These are phyloP conservation scores for Ambastaia sidthimunki DNA, from an alignment of 2,797 vertebrate genomes.

Conservation along the genomic window DNA sequence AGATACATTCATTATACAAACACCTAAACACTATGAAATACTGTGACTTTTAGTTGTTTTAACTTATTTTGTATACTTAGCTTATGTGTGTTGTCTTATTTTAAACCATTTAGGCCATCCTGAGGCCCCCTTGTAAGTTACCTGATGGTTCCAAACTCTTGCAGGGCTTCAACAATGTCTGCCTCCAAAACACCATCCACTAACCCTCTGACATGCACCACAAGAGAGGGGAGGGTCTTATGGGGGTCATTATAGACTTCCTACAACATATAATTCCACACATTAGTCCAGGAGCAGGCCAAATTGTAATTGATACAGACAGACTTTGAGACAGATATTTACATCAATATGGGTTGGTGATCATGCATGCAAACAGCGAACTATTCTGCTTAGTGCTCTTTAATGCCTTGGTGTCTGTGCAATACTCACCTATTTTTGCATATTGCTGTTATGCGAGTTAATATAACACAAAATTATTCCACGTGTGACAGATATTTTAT, in stretches of 20 bases:
- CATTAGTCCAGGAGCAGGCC: neutral
- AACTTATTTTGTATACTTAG: too few relatives aligned
- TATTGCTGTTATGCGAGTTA: too few relatives aligned
- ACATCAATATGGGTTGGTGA: neutral
- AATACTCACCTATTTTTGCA: neutral
- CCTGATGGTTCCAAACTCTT: slow-evolving; percentile 94
- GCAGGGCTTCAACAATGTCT: slow-evolving; percentile 91
- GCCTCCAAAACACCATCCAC: slow-evolving; percentile 91
- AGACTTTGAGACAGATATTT: too few relatives aligned
- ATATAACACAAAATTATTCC: too few relatives aligned
- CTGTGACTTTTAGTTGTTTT: too few relatives aligned
- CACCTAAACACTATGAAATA: too few relatives aligned
- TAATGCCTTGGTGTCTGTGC: neutral
- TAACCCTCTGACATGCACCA: slow-evolving; percentile 91
- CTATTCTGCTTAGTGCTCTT: neutral
- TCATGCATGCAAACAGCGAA: neutral
- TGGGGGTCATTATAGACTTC: slow-evolving; percentile 92
- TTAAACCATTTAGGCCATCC: too few relatives aligned
- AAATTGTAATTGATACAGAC: neutral
- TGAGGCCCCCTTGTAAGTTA: slow-evolving; percentile 59
- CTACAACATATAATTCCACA: slow-evolving; percentile 63
- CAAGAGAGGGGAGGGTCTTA: slow-evolving; percentile 90
- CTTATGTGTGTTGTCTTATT: too few relatives aligned
- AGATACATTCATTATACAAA: too few relatives aligned
- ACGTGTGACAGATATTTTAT: too few relatives aligned